Evolutionary conservation across 2,888 invertebrate species (phyloP).

Genomic region (Ectropis crepuscularia): DNA sequence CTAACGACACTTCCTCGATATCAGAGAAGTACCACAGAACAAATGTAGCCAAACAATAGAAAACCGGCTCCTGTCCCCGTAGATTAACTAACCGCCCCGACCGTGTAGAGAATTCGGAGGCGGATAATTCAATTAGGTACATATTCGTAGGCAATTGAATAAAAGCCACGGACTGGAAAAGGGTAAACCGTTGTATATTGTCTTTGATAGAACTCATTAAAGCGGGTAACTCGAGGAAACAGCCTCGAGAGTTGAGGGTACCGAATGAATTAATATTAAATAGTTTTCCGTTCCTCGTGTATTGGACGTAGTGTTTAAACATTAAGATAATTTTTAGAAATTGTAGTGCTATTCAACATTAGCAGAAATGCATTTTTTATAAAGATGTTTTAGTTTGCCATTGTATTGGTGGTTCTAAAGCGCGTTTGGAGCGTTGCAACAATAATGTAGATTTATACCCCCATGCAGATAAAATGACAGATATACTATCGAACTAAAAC

Average conservation of each 20-base stretch:
- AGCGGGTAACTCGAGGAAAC: constrained; percentile 24
- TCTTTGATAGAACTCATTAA: constrained; percentile 31
- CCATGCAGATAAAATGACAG: too few species aligned
- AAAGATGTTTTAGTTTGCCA: too few species aligned
- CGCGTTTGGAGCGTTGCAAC: too few species aligned
- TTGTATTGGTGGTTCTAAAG: too few species aligned
- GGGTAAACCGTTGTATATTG: constrained; percentile 26
- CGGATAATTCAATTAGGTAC: constrained; percentile 37
- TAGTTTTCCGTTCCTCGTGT: constrained; percentile 1
- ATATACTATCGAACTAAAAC: too few species aligned
- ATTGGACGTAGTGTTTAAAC: not conserved
- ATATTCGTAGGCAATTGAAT: constrained; percentile 35
- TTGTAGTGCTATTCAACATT: not conserved
- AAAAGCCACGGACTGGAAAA: constrained; percentile 37
- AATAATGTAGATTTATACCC: too few species aligned
- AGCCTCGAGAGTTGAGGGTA: constrained; percentile 5
- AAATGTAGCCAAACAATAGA: too few species aligned
- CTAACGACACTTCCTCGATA: too few species aligned
- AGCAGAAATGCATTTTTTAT: too few species aligned
- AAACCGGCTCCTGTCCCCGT: constrained; percentile 3
- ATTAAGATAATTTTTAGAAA: not conserved
- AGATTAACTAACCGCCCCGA: constrained; percentile 23
- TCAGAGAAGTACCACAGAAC: too few species aligned
- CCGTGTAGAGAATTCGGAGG: constrained; percentile 18
- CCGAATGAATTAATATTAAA: constrained; percentile 3